Conservation (phyloP, 2,113 vertebrate species). For the Oreochromis tanganicae region DNA sequence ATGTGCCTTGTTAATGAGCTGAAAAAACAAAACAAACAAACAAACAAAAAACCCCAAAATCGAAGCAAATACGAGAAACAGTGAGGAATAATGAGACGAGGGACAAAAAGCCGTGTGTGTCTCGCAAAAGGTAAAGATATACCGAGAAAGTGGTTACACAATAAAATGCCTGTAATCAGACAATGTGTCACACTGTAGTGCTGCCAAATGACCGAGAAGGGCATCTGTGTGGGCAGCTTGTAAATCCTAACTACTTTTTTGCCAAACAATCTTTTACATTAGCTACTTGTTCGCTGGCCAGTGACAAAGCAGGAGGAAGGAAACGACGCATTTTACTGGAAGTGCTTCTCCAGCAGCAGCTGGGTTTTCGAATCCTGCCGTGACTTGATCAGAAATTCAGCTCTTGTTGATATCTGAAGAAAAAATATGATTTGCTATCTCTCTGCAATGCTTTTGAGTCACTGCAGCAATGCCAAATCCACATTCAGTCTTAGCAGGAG, state of each 20-base stretch:
- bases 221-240: constrained; percentile 66
- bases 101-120: neutral
- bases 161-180: constrained; percentile 50
- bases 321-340: constrained; percentile 33
- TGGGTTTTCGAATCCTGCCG: neutral
- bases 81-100: neutral
- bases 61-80: neutral
- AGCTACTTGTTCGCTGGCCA: constrained; percentile 47
- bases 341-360: neutral
- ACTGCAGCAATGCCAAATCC: neutral
- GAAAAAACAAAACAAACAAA: neutral
- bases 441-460: neutral
- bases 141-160: constrained; percentile 29
- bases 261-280: constrained; percentile 61
- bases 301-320: neutral
- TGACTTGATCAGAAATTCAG: neutral
- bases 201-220: constrained; percentile 64
- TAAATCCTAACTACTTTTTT: constrained; percentile 61
- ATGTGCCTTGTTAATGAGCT: neutral
- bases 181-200: constrained; percentile 55
- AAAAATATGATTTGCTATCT: neutral
- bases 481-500: neutral
- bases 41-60: neutral
- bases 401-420: neutral
- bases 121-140: constrained; percentile 26